Evolutionary conservation across 2,113 vertebrate genomes (phyloP).

Genomic region (Epinephelus cyanopodus): DNA sequence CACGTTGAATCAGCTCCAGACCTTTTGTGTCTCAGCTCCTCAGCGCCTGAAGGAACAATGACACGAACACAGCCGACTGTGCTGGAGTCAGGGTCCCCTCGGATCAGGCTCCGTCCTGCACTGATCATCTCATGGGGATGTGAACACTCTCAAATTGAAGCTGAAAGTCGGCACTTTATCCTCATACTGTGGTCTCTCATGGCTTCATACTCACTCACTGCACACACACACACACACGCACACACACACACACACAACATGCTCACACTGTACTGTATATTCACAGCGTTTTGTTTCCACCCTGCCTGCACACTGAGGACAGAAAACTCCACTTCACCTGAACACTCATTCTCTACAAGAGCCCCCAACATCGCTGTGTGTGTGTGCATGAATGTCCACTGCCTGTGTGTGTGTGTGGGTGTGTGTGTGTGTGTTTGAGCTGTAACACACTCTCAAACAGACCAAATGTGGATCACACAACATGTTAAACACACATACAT

Average conservation of each 20-base stretch:
- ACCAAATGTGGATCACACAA: slow-evolving; percentile 4
- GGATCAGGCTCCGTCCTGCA: neutral
- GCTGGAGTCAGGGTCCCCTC: too few relatives aligned
- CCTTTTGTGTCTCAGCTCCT: too few relatives aligned
- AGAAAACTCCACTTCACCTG: slow-evolving; percentile 49
- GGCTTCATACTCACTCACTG: neutral
- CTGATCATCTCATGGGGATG: too few relatives aligned
- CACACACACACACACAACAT: too few relatives aligned
- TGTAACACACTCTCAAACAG: neutral
- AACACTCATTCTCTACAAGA: slow-evolving; percentile 31
- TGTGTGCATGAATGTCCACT: neutral
- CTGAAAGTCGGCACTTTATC: neutral
- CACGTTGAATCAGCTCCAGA: too few relatives aligned
- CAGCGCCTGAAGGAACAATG: too few relatives aligned
- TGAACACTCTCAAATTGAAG: neutral
- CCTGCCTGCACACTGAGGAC: slow-evolving; percentile 21
- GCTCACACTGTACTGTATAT: neutral
- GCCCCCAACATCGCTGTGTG: slow-evolving; percentile 13
- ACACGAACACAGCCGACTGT: too few relatives aligned
- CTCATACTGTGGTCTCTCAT: neutral
- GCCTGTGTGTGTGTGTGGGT: neutral
- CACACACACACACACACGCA: too few relatives aligned
- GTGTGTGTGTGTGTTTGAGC: slow-evolving; percentile 2
- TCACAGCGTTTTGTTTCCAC: slow-evolving; percentile 3
- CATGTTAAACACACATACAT: neutral